Percentiles rank a stretch among this genome's conserved stretches.
Evolutionary conservation across 2,888 invertebrate genomes (phyloP).

Genomic region (Crossocerus cetratus): DNA sequence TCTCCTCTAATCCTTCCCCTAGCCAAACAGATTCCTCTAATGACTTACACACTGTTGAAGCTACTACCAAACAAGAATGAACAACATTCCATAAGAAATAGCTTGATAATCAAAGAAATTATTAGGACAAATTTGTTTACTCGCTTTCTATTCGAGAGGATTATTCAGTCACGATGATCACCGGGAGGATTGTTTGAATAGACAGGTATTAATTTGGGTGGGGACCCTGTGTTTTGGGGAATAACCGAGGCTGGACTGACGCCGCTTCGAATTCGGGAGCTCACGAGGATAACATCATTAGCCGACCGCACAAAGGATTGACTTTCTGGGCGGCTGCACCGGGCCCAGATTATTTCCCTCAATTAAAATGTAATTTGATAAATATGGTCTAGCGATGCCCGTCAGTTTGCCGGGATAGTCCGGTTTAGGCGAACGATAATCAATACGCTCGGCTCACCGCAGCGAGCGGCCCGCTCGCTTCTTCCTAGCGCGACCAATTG

Average conservation of each 20-base stretch:
- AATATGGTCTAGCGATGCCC: constrained; percentile 58
- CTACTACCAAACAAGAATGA: no score
- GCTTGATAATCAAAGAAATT: no score
- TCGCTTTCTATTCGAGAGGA: no score
- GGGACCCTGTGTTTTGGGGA: background rate
- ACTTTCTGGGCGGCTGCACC: background rate
- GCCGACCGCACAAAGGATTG: constrained; percentile 47
- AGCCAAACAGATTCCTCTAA: no score
- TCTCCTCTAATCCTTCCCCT: no score
- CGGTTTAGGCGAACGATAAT: constrained; percentile 20
- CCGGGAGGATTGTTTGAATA: no score
- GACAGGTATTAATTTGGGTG: no score
- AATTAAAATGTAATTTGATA: constrained; percentile 67
- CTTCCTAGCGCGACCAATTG: background rate
- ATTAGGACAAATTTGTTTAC: no score
- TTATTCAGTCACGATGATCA: no score
- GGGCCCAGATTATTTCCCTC: constrained; percentile 62
- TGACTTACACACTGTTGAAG: no score
- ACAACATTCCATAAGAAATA: no score
- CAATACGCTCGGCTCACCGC: constrained; percentile 17
- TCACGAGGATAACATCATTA: constrained; percentile 55
- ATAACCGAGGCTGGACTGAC: background rate
- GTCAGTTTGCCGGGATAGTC: constrained; percentile 47
- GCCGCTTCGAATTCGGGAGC: constrained; percentile 14
- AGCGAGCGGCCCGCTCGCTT: background rate